Evolutionary conservation across 2,113 vertebrate genomes (phyloP).

Genomic region (Oreochromis tanganicae): DNA sequence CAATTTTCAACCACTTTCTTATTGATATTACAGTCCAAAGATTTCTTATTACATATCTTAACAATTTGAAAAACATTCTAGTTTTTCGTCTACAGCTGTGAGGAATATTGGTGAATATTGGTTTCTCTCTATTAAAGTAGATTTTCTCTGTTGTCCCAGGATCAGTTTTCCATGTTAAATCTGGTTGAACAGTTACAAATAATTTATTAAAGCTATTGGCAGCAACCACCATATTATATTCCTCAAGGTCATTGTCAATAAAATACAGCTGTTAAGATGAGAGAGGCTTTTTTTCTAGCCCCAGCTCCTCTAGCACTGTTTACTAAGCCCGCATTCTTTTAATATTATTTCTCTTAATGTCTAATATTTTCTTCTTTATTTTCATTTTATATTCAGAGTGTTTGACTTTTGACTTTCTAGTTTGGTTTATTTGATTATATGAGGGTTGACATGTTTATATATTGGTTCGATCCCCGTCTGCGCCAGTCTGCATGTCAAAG

Average conservation of each 20-base stretch:
- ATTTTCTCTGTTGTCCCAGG: not conserved
- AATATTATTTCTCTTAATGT: not conserved
- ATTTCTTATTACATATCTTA: not conserved
- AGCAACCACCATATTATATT: not conserved
- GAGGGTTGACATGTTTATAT: not conserved
- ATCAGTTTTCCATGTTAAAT: not conserved
- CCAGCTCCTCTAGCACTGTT: not conserved
- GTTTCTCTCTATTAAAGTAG: not conserved
- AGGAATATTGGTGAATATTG: not conserved
- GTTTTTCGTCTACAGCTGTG: not conserved
- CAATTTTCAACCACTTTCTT: not conserved
- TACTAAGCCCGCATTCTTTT: not conserved
- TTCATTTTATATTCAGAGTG: not conserved
- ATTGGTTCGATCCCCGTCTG: no score
- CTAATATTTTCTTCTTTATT: not conserved
- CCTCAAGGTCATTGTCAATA: not conserved
- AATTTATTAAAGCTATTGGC: not conserved
- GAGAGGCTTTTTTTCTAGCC: not conserved
- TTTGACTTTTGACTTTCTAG: not conserved
- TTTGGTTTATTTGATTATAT: not conserved
- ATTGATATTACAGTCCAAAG: not conserved
- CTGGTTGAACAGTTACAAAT: not conserved
- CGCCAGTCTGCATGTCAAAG: no score
- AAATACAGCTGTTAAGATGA: not conserved
- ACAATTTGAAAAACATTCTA: not conserved